These are phyloP conservation scores for Hypsopygia costalis DNA, from an alignment of 2,888 invertebrate genomes.

Conservation along the genomic window DNA sequence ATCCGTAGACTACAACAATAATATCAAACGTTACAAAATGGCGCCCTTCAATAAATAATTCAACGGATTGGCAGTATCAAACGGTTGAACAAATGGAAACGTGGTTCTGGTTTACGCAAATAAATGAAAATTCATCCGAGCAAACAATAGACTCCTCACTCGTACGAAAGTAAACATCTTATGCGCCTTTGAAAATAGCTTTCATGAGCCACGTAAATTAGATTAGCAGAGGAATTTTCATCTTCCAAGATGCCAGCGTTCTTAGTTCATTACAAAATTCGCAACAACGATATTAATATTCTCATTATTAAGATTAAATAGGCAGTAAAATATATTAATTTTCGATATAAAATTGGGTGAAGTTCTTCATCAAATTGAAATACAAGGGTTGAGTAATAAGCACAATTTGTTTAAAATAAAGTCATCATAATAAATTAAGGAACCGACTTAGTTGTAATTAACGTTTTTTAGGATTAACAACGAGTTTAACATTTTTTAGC, in stretches of 20 bases:
- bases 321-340: not conserved
- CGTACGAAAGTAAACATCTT: slow-evolving; percentile 30
- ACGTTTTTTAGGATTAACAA: too few relatives aligned
- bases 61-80: slow-evolving; percentile 41
- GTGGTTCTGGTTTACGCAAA: slow-evolving; percentile 35
- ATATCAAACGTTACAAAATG: too few relatives aligned
- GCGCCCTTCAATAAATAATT: slow-evolving; percentile 18
- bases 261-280: slow-evolving; percentile 12
- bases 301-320: slow-evolving; percentile 5
- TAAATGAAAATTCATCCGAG: slow-evolving; percentile 47
- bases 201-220: slow-evolving; percentile 26
- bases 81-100: slow-evolving; percentile 34
- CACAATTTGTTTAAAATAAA: too few relatives aligned
- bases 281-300: slow-evolving; percentile 8
- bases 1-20: too few relatives aligned
- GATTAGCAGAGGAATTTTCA: slow-evolving; percentile 32
- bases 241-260: slow-evolving; percentile 25
- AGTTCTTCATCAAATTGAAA: too few relatives aligned
- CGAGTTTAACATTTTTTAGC: too few relatives aligned
- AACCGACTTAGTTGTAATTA: too few relatives aligned
- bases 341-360: not conserved
- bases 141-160: slow-evolving; percentile 38
- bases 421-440: too few relatives aligned
- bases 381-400: too few relatives aligned
- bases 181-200: slow-evolving; percentile 25